Conservation (phyloP, 1,140 invertebrate genomes). For the Lordiphosa clarofinis region DNA sequence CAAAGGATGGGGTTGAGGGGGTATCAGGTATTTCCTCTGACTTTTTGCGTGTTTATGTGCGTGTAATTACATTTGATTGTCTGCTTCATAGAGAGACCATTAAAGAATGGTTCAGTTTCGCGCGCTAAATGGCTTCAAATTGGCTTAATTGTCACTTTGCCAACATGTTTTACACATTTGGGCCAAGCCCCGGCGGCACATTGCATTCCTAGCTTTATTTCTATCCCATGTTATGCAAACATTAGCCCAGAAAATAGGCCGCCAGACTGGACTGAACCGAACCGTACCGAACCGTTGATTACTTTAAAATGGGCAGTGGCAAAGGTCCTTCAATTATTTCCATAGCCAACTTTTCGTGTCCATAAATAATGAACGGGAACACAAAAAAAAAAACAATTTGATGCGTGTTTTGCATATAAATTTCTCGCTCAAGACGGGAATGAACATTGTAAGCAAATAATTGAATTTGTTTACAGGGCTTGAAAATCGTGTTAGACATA, state of each 20-base stretch:
- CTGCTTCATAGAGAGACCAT: slow-evolving; percentile 50
- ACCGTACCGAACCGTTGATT: slow-evolving; percentile 54
- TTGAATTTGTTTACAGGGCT: slow-evolving; percentile 63
- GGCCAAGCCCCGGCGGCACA: slow-evolving; percentile 11
- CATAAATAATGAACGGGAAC: slow-evolving; percentile 62
- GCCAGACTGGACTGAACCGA: slow-evolving; percentile 14
- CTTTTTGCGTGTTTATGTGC: slow-evolving; percentile 72
- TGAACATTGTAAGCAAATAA: slow-evolving; percentile 72
- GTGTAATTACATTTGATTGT: slow-evolving; percentile 77
- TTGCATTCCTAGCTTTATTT: slow-evolving; percentile 26
- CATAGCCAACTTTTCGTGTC: slow-evolving; percentile 58
- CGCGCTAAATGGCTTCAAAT: slow-evolving; percentile 68
- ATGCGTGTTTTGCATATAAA: slow-evolving; percentile 78
- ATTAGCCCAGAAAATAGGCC: slow-evolving; percentile 45
- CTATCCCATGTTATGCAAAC: slow-evolving; percentile 32
- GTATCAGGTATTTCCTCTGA: slow-evolving; percentile 44
- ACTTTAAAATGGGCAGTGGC: slow-evolving; percentile 62
- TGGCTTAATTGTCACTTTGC: slow-evolving; percentile 75
- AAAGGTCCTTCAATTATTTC: slow-evolving; percentile 65
- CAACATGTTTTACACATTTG: slow-evolving; percentile 64
- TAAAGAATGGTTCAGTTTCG: slow-evolving; percentile 51
- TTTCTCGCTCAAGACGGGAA: slow-evolving; percentile 64
- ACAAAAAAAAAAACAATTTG: slow-evolving; percentile 40
- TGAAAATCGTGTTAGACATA: slow-evolving; percentile 63
- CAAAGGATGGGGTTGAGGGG: slow-evolving; percentile 12